Percentiles rank a stretch among this genome's conserved stretches.
phyloP scores from a whole-genome alignment of 2,113 vertebrate species.

The Etia nguti region DNA sequence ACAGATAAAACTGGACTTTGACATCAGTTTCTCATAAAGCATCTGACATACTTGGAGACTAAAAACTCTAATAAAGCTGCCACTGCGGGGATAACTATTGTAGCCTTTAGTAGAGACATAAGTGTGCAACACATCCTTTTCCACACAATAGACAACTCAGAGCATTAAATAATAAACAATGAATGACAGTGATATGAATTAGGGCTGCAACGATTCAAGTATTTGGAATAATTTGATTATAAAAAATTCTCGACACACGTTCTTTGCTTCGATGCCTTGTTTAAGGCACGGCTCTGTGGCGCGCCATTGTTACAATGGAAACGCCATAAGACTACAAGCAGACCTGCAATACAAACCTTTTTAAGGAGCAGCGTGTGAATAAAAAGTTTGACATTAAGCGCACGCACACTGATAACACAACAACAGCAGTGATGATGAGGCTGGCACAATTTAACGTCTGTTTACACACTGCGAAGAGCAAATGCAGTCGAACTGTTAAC shows the following conservation, averaged over 20 bases:
- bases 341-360: not conserved
- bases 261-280: not conserved
- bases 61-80: not conserved
- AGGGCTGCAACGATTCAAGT: not conserved
- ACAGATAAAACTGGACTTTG: constrained; percentile 4
- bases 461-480: accelerated
- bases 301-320: not conserved
- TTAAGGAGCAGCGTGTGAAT: not conserved
- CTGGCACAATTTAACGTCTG: not conserved
- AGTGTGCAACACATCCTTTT: not conserved
- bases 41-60: not conserved
- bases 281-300: not conserved
- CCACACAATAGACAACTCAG: accelerated
- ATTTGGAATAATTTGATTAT: not conserved
- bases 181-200: not conserved
- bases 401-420: not conserved
- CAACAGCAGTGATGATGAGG: not conserved
- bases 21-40: not conserved
- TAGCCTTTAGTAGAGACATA: not conserved
- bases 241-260: not conserved
- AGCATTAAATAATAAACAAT: not conserved
- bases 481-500: not conserved
- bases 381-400: not conserved
- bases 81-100: not conserved
- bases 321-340: not conserved